Conservation (phyloP, 2,888 invertebrate species). For the Torymus auratus region DNA sequence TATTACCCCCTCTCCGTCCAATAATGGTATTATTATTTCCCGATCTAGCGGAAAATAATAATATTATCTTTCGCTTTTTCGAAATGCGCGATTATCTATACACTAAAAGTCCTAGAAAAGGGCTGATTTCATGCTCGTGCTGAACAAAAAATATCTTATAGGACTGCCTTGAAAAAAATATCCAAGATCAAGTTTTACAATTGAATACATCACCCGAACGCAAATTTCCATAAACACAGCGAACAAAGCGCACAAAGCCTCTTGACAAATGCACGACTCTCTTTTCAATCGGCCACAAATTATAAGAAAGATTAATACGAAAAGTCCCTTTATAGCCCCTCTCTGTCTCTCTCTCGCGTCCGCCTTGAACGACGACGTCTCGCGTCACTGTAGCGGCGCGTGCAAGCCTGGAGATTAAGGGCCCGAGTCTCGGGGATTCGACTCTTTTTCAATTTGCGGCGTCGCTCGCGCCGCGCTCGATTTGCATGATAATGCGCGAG, state of each 20-base stretch:
- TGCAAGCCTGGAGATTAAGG: constrained; percentile 49
- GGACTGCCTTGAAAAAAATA: background rate
- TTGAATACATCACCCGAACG: constrained; percentile 19
- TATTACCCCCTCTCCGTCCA: too few relatives aligned
- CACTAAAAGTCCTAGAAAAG: too few relatives aligned
- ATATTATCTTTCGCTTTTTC: too few relatives aligned
- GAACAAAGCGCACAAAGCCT: constrained; percentile 35
- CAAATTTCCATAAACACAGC: constrained; percentile 51
- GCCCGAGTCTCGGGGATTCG: constrained; percentile 41
- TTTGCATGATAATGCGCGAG: constrained; percentile 67
- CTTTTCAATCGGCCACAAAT: constrained; percentile 57
- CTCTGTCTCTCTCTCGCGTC: background rate
- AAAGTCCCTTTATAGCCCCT: constrained; percentile 38
- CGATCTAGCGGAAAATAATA: too few relatives aligned
- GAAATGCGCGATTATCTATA: too few relatives aligned
- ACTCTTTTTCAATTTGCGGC: constrained; percentile 64
- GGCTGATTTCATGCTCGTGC: too few relatives aligned
- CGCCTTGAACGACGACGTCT: constrained; percentile 30
- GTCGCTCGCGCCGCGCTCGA: constrained; percentile 57
- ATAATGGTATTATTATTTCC: too few relatives aligned
- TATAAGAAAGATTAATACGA: constrained; percentile 58
- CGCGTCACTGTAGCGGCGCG: constrained; percentile 36
- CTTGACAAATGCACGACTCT: constrained; percentile 50
- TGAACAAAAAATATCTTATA: background rate
- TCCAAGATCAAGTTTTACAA: constrained; percentile 30